Percentiles rank a stretch among this genome's conserved stretches.
Conservation (phyloP, 2,888 invertebrate genomes). For the Acanthosepion lycidas region DNA sequence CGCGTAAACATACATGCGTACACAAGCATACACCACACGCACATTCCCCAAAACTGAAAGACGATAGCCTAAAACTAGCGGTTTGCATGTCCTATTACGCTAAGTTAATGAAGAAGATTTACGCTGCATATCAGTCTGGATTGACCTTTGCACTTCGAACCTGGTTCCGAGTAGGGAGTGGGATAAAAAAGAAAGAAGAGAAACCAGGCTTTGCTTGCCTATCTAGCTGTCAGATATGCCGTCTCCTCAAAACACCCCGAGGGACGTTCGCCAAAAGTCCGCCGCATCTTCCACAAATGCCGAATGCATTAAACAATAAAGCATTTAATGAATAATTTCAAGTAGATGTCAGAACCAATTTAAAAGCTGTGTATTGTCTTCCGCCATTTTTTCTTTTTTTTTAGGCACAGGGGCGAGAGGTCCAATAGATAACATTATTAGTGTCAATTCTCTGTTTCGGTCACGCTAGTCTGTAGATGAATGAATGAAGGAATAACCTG, state of each 20-base stretch:
- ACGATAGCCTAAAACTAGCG: not conserved
- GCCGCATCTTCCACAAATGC: not conserved
- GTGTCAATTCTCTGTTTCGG: not conserved
- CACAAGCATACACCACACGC: not conserved
- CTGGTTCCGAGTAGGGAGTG: not conserved
- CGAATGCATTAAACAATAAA: conserved; percentile 10
- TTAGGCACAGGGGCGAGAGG: not conserved
- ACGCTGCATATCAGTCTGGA: not conserved
- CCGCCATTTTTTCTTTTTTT: not conserved
- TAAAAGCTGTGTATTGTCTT: not conserved
- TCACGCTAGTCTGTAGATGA: not conserved
- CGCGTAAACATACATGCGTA: not conserved
- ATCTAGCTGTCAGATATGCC: not conserved
- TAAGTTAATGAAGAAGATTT: not conserved
- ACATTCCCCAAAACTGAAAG: not conserved
- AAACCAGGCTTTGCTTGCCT: not conserved
- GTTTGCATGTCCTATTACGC: not conserved
- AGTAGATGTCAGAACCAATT: not conserved
- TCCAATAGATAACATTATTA: not conserved
- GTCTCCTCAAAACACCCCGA: not conserved
- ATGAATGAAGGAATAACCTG: not conserved
- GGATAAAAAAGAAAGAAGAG: too few species aligned
- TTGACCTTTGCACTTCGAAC: not conserved
- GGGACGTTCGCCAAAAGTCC: not conserved
- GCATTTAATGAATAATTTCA: not conserved